phyloP scores from a whole-genome alignment of 2,113 vertebrate genomes.

The Axis porcinus region DNA sequence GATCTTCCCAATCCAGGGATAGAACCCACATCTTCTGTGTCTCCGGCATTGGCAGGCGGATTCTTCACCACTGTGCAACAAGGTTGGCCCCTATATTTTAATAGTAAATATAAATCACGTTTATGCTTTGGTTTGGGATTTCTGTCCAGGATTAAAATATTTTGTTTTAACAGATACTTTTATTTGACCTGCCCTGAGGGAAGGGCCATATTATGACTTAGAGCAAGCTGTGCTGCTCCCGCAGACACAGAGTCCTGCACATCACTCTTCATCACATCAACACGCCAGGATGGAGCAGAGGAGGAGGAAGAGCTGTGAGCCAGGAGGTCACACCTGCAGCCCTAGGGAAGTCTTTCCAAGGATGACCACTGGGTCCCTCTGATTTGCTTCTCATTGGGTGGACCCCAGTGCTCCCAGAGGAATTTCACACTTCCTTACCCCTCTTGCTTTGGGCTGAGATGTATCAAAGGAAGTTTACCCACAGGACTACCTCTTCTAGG shows the following conservation, averaged over 20 bases:
- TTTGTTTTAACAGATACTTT: background rate
- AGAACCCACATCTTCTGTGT: background rate
- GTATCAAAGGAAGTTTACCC: background rate
- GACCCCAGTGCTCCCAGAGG: background rate
- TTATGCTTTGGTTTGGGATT: background rate
- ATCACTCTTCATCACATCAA: background rate
- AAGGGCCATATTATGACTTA: background rate
- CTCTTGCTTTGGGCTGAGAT: background rate
- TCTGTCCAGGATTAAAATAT: background rate
- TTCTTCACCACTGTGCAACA: background rate
- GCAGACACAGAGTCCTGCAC: background rate
- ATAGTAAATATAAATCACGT: background rate
- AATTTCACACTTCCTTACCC: background rate
- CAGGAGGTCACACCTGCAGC: background rate
- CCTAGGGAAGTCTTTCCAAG: background rate
- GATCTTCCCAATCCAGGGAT: background rate
- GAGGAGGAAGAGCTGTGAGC: background rate
- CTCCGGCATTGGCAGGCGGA: fast-evolving
- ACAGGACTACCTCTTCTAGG: background rate
- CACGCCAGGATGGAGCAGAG: fast-evolving
- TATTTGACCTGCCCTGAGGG: too few relatives aligned
- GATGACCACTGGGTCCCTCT: background rate
- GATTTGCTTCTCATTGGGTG: background rate
- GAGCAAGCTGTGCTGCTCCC: background rate
- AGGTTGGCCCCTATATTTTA: background rate